Evolutionary conservation across 2,113 vertebrate species (phyloP).

Genomic region (Rhinolophus sinicus): DNA sequence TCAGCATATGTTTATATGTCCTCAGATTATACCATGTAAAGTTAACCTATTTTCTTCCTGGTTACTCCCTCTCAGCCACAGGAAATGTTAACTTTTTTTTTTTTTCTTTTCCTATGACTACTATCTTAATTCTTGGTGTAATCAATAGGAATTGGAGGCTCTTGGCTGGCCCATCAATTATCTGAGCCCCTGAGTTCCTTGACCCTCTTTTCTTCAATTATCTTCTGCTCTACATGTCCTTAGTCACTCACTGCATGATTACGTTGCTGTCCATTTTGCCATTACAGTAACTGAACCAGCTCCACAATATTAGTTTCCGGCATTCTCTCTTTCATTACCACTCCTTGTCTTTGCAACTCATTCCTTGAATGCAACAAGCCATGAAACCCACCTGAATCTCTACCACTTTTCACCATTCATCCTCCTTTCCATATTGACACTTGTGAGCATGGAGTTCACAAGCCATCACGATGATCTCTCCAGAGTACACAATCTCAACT

Average conservation of each 20-base stretch:
- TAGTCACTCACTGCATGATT: accelerated
- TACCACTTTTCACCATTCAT: neutral
- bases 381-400: neutral
- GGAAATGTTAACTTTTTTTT: neutral
- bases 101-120: neutral
- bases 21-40: neutral
- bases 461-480: neutral
- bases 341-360: neutral
- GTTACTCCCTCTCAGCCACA: neutral
- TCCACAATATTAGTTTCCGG: neutral
- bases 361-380: neutral
- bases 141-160: neutral
- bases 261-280: neutral
- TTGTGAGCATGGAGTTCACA: neutral
- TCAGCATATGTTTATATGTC: neutral
- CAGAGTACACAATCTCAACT: neutral
- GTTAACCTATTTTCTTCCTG: neutral
- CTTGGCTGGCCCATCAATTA: neutral
- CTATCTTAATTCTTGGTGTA: neutral
- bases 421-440: neutral
- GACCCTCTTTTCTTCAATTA: neutral
- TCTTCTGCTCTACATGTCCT: neutral
- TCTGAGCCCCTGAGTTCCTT: neutral
- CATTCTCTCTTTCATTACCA: neutral
- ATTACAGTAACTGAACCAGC: neutral